phyloP scores from a whole-genome alignment of 1,140 invertebrate genomes.

The Zaprionus tsacasi region DNA sequence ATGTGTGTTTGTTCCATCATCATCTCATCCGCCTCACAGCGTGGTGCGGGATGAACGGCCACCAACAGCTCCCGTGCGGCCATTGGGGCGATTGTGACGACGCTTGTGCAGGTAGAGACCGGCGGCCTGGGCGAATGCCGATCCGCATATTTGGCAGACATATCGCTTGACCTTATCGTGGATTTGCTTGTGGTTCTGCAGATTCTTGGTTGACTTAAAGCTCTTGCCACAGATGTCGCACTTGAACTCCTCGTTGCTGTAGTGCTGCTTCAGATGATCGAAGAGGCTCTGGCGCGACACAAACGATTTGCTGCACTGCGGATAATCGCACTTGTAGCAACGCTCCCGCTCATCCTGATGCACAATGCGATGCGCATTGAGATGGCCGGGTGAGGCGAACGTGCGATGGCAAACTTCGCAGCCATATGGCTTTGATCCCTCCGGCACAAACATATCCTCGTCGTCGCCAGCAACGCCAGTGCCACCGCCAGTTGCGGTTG shows the following conservation, averaged over 20 bases:
- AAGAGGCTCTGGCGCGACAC: conserved; percentile 84
- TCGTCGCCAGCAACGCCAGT: conserved; percentile 18
- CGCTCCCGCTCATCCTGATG: conserved; percentile 71
- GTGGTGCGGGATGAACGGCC: conserved; percentile 57
- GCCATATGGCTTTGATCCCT: conserved; percentile 52
- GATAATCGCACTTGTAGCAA: conserved; percentile 72
- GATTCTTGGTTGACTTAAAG: conserved; percentile 79
- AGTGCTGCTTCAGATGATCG: conserved; percentile 85
- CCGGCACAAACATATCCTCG: conserved; percentile 35
- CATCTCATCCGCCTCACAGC: conserved; percentile 48
- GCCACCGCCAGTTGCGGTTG: not conserved
- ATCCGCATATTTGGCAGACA: conserved; percentile 84
- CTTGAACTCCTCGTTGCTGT: conserved; percentile 84
- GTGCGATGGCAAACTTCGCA: conserved; percentile 70
- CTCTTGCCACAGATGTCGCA: conserved; percentile 84
- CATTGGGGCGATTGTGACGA: conserved; percentile 83
- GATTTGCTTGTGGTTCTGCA: conserved; percentile 81
- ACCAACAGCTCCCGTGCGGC: conserved; percentile 56
- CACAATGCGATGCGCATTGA: conserved; percentile 71
- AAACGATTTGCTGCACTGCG: conserved; percentile 80
- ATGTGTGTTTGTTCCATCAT: not conserved
- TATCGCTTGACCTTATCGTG: conserved; percentile 85
- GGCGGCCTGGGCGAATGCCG: conserved; percentile 84
- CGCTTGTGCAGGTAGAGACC: conserved; percentile 84
- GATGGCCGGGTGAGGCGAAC: conserved; percentile 65